Evolutionary conservation across 2,797 vertebrate species (phyloP), one percentile per base, ranked within the genome.

Genomic region (Intellagama lesueurii): DNA sequence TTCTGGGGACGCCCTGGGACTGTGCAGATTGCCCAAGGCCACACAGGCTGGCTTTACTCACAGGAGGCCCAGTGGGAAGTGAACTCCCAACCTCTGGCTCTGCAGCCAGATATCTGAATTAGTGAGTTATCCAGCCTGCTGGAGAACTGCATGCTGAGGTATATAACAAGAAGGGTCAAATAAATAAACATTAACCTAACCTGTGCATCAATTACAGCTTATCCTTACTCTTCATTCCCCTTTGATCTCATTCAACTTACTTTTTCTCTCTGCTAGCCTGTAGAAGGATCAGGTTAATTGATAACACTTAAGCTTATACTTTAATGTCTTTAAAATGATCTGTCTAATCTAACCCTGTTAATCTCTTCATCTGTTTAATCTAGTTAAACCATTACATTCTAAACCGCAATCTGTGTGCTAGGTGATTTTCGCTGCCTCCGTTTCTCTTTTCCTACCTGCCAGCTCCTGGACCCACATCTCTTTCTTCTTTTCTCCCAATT

Each of bases 341-440:
- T 73, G n/a, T 35, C 72, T 82, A 84, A 90, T 75, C 89, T 87
- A 76, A 85, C 64, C 88, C 28, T 14, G 72, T 88, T 88, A 85
- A 86, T 86, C 78, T 86, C 83, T 70, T 91, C 82, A 88, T 90
- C 70, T 9, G 80, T 68, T 90, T 89, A 76, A 77, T 82, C 79
- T 77, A 32, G 72, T 85, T 91, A 88, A 91, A 44, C 78, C 49
- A 5, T 78, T 88, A 88, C 56, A 90, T 86, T 88, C 35, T 72
- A 72, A 87, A 79, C 89, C 81, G 70, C 81, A 77, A 86, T 86
- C 83, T 86, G 83, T 70, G 72, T 32, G 56, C 32, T 9, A 32
- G 72, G 88, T 56, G 35, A 49, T 75, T 75, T 40, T 56, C 1
- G 60, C 44, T 26, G 40, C 56, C 8, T 24, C 49, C 3, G 3